These are phyloP conservation scores for Antidorcas marsupialis DNA, from an alignment of 2,113 vertebrate species.

Conservation along the genomic window DNA sequence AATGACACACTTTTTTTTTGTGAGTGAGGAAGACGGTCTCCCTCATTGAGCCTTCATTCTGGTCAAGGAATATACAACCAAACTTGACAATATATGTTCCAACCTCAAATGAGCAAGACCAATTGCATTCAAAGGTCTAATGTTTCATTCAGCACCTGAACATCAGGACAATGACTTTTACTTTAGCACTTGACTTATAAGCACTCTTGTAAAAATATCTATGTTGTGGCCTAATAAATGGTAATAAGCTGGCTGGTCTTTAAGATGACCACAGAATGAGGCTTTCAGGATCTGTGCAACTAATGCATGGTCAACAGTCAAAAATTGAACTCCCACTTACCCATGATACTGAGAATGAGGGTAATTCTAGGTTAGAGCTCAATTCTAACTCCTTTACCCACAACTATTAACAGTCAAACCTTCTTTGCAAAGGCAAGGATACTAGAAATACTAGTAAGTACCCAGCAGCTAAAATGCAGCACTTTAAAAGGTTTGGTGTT, in stretches of 20 bases:
- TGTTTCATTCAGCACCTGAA: not conserved
- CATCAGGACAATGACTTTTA: not conserved
- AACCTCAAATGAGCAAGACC: not conserved
- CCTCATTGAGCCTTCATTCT: not conserved
- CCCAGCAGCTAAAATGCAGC: slow-evolving; percentile 6
- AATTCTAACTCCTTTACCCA: slow-evolving; percentile 14
- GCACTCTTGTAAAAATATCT: not conserved
- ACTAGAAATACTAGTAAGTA: slow-evolving; percentile 9
- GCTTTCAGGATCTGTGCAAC: slow-evolving; percentile 3
- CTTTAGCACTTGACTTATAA: not conserved
- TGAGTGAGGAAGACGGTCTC: not conserved
- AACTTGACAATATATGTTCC: not conserved
- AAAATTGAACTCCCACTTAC: not conserved
- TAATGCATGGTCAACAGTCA: not conserved
- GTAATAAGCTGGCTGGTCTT: not conserved
- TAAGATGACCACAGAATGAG: not conserved
- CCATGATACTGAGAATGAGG: not conserved
- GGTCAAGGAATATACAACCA: not conserved
- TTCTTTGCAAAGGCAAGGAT: slow-evolving; percentile 12
- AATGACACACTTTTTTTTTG: not conserved
- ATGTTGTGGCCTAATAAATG: slow-evolving; percentile 29
- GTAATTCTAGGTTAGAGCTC: slow-evolving; percentile 7
- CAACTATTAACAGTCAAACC: slow-evolving; percentile 11
- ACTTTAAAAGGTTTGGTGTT: not conserved
- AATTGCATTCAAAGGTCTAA: not conserved